These are phyloP conservation scores for Lasius platythorax DNA, from an alignment of 2,888 invertebrate species.

Conservation along the genomic window DNA sequence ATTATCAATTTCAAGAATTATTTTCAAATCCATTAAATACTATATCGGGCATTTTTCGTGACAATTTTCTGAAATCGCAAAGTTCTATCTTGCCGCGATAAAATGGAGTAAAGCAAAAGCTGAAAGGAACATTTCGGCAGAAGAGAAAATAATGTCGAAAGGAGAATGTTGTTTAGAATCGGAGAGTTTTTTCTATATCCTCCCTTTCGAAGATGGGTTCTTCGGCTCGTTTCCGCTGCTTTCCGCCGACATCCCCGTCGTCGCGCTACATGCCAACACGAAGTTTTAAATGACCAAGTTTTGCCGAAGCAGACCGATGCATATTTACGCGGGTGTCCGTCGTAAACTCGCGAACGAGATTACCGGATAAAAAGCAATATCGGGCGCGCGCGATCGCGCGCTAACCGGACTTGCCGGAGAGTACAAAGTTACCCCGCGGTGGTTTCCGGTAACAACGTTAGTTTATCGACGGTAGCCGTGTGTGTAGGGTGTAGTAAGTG, in stretches of 20 bases:
- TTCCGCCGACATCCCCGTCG: conserved; percentile 12
- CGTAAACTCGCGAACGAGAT: conserved; percentile 50
- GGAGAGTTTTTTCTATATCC: conserved; percentile 29
- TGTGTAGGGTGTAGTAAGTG: conserved; percentile 27
- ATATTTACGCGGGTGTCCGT: conserved; percentile 54
- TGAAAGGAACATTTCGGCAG: background rate
- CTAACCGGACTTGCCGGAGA: conserved; percentile 42
- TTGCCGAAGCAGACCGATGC: conserved; percentile 44
- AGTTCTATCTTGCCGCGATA: conserved; percentile 31
- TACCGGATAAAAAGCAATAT: conserved; percentile 47
- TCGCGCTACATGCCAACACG: conserved; percentile 19
- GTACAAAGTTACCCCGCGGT: conserved; percentile 50
- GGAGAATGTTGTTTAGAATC: conserved; percentile 61
- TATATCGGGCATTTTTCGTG: conserved; percentile 3
- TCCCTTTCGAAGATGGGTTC: background rate
- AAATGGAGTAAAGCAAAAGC: conserved; percentile 16
- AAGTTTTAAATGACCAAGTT: conserved; percentile 66
- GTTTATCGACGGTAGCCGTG: conserved; percentile 47
- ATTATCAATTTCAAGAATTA: background rate
- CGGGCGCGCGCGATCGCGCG: conserved; percentile 25
- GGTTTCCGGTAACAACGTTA: conserved; percentile 54
- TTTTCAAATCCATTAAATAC: background rate
- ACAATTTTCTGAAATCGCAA: conserved; percentile 22
- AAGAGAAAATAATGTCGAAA: conserved; percentile 56
- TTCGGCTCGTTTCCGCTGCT: background rate